A percentile compares a stretch with the other conserved stretches of the same genome.
phyloP scores from a whole-genome alignment of 2,113 vertebrate genomes.

The Gobius niger region DNA sequence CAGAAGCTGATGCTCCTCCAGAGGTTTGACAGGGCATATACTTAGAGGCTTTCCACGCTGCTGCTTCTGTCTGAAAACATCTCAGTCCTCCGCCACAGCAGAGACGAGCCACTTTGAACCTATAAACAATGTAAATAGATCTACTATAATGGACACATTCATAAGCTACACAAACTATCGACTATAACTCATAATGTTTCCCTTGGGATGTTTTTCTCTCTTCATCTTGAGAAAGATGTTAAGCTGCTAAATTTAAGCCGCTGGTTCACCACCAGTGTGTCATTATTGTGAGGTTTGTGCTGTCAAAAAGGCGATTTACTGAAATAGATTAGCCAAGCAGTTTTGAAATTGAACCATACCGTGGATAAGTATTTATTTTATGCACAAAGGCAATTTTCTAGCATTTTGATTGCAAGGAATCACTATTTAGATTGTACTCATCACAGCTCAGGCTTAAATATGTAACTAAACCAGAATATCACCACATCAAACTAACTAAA shows the following conservation, averaged over 20 bases:
- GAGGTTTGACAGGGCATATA: not conserved
- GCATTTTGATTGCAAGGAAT: not conserved
- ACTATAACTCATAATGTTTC: not conserved
- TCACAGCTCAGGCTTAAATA: not conserved
- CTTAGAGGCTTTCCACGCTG: conserved; percentile 10
- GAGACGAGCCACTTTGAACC: not conserved
- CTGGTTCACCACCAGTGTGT: conserved; percentile 1
- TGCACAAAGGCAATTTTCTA: not conserved
- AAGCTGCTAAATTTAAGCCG: not conserved
- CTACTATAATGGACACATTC: not conserved
- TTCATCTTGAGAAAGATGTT: not conserved
- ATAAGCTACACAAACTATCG: not conserved
- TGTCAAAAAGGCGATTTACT: conserved; percentile 37
- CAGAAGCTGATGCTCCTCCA: conserved; percentile 19
- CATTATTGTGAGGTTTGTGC: conserved; percentile 46
- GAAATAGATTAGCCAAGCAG: not conserved
- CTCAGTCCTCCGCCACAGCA: conserved; percentile 7
- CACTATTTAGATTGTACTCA: not conserved
- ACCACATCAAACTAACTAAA: not conserved
- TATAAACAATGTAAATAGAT: not conserved
- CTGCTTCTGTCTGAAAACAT: conserved; percentile 13
- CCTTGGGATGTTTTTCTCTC: not conserved
- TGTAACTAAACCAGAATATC: not conserved
- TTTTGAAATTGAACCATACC: conserved; percentile 17
- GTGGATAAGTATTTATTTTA: not conserved